Base-by-base conservation (phyloP, 2,888 invertebrate genomes). In the Acrobasis suavella region DNA sequence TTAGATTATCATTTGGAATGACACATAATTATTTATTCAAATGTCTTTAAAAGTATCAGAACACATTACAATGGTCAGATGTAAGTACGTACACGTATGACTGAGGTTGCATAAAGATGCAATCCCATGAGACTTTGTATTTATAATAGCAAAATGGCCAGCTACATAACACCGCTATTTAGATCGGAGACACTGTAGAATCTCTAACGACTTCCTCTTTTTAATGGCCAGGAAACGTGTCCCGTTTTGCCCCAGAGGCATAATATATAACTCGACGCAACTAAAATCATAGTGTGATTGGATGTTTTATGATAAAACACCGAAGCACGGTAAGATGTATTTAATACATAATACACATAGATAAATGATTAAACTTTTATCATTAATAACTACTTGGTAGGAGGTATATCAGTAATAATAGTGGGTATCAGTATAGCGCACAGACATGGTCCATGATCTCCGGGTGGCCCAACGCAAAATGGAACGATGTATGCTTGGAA, bases 171-270 rank as follows among this genome's bases (percentile, higher is more conserved):
- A 77, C 82, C 81, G 83, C 85, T 87, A 87, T 84, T 66, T 83
- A 85, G 81, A 84, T 83, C 81, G 78, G 76, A 72, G 78, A 74
- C 81, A 78, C 78, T 74, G 77, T 82, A 77, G 82, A 83, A 86
- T 86, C 75, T 71, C 77, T 86, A 87, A 88, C 86, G 86, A 85
- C 81, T 89, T 89, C 86, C 87, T 81, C 75, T 77, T 75, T 76
- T 79, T 83, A 82, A 82, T 81, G 72, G 73, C 76, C 83, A 83
- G 87, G 85, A 87, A 88, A 82, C 74, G 77, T 72, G 79, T 81
- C 81, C 82, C 81, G 79, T 78, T 78, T 71, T 75, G 76, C 71
- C 73, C 71, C 67, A 63, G 63, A 72, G 72, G 46, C 60, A 46
- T 63, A 63, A 58, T 51, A 51, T 46, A 38, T 22, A 17, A 14